Percentiles rank a stretch among this genome's conserved stretches.
These are phyloP conservation scores for Mixornis gularis DNA, from an alignment of 2,113 vertebrate species.

Conservation along the genomic window DNA sequence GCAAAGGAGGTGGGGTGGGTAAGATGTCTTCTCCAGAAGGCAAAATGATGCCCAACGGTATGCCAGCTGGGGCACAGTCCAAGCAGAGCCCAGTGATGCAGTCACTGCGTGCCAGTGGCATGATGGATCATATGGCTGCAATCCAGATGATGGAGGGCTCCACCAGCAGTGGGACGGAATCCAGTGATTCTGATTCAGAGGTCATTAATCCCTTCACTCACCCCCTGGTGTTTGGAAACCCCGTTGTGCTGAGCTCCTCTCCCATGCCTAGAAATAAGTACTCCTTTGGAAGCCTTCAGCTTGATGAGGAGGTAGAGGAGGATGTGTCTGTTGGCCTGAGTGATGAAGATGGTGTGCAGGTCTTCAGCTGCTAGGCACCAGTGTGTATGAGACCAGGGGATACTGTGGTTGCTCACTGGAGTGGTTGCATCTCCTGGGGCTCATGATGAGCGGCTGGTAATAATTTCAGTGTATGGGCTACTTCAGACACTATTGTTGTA, in stretches of 20 bases:
- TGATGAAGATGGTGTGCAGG: slow-evolving; percentile 75
- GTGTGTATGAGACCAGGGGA: neutral
- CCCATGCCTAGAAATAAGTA: slow-evolving; percentile 74
- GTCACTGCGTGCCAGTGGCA: neutral
- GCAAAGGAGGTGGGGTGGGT: slow-evolving; percentile 53
- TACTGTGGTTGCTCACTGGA: neutral
- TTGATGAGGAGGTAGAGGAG: slow-evolving; percentile 79
- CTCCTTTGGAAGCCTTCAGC: slow-evolving; percentile 78
- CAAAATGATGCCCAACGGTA: slow-evolving; percentile 79
- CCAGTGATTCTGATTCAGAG: slow-evolving; percentile 87
- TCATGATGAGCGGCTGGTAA: neutral
- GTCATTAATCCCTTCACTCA: slow-evolving; percentile 67
- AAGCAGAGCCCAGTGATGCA: slow-evolving; percentile 54
- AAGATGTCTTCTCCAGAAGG: slow-evolving; percentile 71
- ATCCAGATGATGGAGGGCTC: slow-evolving; percentile 82
- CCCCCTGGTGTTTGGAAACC: slow-evolving; percentile 68
- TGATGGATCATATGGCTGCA: slow-evolving; percentile 60
- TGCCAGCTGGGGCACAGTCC: slow-evolving; percentile 60
- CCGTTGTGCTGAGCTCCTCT: slow-evolving; percentile 67
- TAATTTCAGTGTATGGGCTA: neutral
- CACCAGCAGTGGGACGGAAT: slow-evolving; percentile 86
- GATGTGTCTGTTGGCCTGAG: slow-evolving; percentile 73
- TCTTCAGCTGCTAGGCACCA: slow-evolving; percentile 73
- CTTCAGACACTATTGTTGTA: neutral
- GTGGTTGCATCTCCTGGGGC: neutral